Base-by-base conservation (phyloP, 2,888 invertebrate species). In the Clunio marinus region DNA sequence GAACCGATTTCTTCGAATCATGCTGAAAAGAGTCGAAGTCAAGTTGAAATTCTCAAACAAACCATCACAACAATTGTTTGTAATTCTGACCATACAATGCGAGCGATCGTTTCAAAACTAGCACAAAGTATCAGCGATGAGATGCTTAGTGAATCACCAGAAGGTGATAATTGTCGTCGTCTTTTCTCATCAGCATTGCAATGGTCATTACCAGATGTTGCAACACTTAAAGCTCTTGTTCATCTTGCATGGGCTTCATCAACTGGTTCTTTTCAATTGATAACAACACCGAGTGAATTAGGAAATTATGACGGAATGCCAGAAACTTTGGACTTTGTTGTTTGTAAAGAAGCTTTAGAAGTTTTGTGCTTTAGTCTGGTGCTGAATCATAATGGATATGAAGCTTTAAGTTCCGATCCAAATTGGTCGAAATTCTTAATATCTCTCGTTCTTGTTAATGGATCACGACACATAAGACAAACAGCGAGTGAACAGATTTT, bases 331-430 rank as follows among this genome's bases (percentile, higher is more conserved):
- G 89, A 89, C 74, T 74, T 81, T 75, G 60, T 79, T 81, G 89
- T 93, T 75, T 93, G 93, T 74, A 90, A 93, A 73, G 96, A 96
- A 80, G 93, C 95, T 59, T 82, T 97, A 77, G 96, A 97, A 81
- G 88, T 95, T 70, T 82, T 97, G 70, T 93, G 94, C 62, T 87
- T 96, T 72, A 89, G 92, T 72, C 85, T 96, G 76, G 91, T 94
- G 59, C 80, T 97, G 60, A 94, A 93, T 77, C 91, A 93, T n/a
- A 86, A 87, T 68, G 89, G 91, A 68, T 81, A 96, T 71, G 93
- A 94, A 73, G 83, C 86, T 27, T 81, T 96, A 25, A 86, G 91
- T 71, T 87, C 86, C 73, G 93, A 94, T 74, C 81, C 86, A 70
- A 86, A 88, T 80, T 96, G 93, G 92, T 90, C 93, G 72, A 87